Conservation (phyloP, 2,797 vertebrate genomes). For the Ctenochaetus hawaiiensis region DNA sequence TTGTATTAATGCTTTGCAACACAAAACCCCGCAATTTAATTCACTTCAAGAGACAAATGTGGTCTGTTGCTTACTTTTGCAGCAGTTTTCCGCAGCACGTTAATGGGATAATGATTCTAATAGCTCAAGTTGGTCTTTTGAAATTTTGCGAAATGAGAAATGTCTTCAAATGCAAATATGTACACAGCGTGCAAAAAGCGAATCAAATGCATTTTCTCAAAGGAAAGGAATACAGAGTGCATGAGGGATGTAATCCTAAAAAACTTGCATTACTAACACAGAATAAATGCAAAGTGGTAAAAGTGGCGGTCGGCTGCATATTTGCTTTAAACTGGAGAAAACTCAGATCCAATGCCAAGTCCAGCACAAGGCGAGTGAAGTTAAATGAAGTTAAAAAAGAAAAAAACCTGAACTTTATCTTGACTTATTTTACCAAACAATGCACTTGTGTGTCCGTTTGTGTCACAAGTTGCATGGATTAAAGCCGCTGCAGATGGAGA, state of each 20-base stretch:
- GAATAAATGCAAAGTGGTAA: not conserved
- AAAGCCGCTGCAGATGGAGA: not conserved
- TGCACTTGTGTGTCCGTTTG: not conserved
- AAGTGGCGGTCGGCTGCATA: not conserved
- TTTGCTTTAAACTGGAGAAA: slow-evolving; percentile 18
- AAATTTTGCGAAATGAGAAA: slow-evolving; percentile 50
- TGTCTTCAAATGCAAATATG: slow-evolving; percentile 49
- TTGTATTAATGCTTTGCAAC: slow-evolving; percentile 54
- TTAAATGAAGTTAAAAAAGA: not conserved
- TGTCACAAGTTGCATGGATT: not conserved
- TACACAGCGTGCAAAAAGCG: slow-evolving; percentile 17
- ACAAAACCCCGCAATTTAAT: slow-evolving; percentile 57
- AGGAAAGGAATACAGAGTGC: not conserved
- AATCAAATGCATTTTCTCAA: slow-evolving; percentile 29
- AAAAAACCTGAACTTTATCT: too few species aligned
- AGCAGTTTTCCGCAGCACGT: slow-evolving; percentile 53
- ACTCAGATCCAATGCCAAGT: not conserved
- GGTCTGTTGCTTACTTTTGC: slow-evolving; percentile 35
- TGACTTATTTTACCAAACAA: not conserved
- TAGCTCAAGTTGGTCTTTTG: slow-evolving; percentile 49
- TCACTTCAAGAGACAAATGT: slow-evolving; percentile 60
- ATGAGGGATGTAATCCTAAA: slow-evolving; percentile 17
- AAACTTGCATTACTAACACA: slow-evolving; percentile 6
- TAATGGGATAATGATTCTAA: slow-evolving; percentile 70
- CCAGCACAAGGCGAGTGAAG: not conserved